Base-by-base conservation (phyloP, 2,113 vertebrate species). In the Paralichthys olivaceus region DNA sequence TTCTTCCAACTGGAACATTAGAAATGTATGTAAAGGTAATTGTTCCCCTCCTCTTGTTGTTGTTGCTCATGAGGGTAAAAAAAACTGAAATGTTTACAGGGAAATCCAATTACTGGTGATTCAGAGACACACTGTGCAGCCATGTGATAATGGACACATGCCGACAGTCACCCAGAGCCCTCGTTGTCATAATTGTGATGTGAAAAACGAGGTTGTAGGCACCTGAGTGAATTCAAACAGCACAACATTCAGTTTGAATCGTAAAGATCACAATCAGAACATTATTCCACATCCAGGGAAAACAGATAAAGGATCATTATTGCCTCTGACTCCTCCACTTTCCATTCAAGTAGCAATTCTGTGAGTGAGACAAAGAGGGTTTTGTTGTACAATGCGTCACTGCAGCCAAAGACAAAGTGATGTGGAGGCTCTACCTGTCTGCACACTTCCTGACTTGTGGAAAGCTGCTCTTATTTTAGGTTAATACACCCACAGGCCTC, bases 361-460 rank as follows among this genome's bases (percentile, higher is more conserved):
- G 70, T n/a, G 37, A 83, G 34, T 20, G 58, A 89, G 51, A 93
- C 92, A 93, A 93, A 92, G 89, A 87, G 54, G 77, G 75, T 73
- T 90, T 86, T 92, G 86, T 91, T 7, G 77, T 47, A 1, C 43
- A 5, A 45, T 1, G 43, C 43, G 4, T 29, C 45, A 11, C 51
- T 5, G 51, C 84, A 75, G 83, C 91, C 92, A 94, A 87, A 75
- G 60, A 91, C 84, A 91, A 85, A 84, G 88, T 60, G 51, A 79
- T 40, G 71, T 84, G 88, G 84, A 91, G 74, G 88, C 84, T 79
- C 68, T 89, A 93, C 90, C 91, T 92, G 89, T 92, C 91, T 77
- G 43, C 80, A 74, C 77, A 64, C 76, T 91, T 86, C 84, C 90
- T 87, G 86, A 78, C 77, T 79, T 47, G 62, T 81, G 60, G 29